Conservation (phyloP, 2,113 vertebrate species). For the Centropus bengalensis region DNA sequence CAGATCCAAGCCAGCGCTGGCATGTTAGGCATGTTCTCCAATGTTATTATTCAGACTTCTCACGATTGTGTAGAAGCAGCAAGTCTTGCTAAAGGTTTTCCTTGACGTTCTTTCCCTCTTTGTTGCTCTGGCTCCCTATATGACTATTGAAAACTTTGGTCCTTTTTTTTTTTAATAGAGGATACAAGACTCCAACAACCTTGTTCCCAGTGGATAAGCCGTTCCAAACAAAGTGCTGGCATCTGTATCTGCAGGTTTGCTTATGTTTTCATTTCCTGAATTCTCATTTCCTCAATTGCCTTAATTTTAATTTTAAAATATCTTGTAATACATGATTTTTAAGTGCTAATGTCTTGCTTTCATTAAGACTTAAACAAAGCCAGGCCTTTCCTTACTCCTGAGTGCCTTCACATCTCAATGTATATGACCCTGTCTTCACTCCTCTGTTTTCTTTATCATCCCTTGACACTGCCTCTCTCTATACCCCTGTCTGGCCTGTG, state of each 20-base stretch:
- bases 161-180: background rate
- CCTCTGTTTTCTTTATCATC: background rate
- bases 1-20: background rate
- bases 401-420: background rate
- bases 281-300: conserved; percentile 3
- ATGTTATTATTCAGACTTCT: conserved; percentile 4
- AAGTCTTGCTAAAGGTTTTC: background rate
- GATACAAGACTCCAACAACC: background rate
- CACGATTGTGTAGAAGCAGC: background rate
- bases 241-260: background rate
- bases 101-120: background rate
- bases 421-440: background rate
- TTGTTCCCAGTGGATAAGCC: background rate
- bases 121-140: background rate
- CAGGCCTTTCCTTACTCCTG: background rate
- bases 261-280: conserved; percentile 12
- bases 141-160: background rate
- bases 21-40: background rate
- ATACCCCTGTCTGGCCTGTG: background rate
- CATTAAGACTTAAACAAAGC: background rate
- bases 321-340: background rate
- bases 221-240: background rate
- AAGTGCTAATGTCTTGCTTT: background rate
- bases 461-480: background rate
- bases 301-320: background rate